Evolutionary conservation across 2,888 invertebrate species (phyloP), one percentile per base, ranked within the genome.

Genomic region (Ptychoptera albimana): DNA sequence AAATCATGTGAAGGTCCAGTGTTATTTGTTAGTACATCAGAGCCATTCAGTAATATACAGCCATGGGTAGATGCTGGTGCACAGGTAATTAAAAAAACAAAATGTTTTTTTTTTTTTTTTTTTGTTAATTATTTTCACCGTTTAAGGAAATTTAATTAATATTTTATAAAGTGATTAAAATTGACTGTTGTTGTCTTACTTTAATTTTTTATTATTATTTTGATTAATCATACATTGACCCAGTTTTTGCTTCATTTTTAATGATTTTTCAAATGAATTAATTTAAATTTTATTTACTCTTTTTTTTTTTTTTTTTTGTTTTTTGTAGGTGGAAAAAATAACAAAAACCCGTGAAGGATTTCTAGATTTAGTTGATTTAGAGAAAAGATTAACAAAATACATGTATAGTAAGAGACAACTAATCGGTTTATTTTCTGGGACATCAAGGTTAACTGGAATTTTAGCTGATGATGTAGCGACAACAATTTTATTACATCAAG

Each of bases 381-480:
- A 86, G 54, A 68, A 72, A 32, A 75, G 78, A 55, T 65, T 89
- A 43, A 70, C 76, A 57, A 70, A 75, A 51, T 72, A 77, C 53
- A 70, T 75, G 13, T 68, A 69, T 14, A 68, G 69, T 11, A 77
- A 77, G n/a, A 68, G 75, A 46, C 72, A 74, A 54, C 66, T 91
- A 63, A 79, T 91, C 42, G 91, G 89, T 0, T 83, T 84, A 61
- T 89, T 92, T 63, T 77, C 82, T 16, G 86, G 85, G 0, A 86
- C 85, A 2, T 88, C 88, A 15, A 87, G 86, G 58, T 74, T 89
- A n/a, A 88, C 89, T 1, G 92, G 92, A 8, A 79, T 85, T n/a
- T 58, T 89, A 32, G 76, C 80, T 37, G 87, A 89, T 64, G 86
- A 87, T 55, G 77, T 86, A 2, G 79, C 80, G 0, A 80, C 91